phyloP scores from a whole-genome alignment of 1,140 invertebrate genomes.

The Lordiphosa collinella region DNA sequence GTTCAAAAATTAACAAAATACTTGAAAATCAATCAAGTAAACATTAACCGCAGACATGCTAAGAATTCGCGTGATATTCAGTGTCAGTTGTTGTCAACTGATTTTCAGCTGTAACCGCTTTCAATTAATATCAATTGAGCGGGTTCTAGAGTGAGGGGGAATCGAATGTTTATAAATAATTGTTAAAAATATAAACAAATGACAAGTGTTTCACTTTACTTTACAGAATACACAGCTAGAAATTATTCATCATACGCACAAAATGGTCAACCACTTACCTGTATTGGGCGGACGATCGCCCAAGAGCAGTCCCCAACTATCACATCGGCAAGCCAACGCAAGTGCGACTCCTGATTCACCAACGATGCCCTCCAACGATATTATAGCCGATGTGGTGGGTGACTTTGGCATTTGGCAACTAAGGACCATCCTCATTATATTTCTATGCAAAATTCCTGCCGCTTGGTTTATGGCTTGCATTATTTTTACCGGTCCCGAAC shows the following conservation, averaged over 20 bases:
- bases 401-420: slow-evolving; percentile 80
- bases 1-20: not conserved
- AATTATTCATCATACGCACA: not conserved
- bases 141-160: not conserved
- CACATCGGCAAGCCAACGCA: slow-evolving; percentile 13
- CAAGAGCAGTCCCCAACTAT: slow-evolving; percentile 31
- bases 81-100: slow-evolving; percentile 43
- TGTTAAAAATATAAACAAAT: not conserved
- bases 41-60: slow-evolving; percentile 45
- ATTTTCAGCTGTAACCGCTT: slow-evolving; percentile 53
- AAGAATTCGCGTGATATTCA: slow-evolving; percentile 54
- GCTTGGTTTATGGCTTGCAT: slow-evolving; percentile 81
- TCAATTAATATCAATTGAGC: slow-evolving; percentile 65
- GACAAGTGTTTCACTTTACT: slow-evolving; percentile 8
- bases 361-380: slow-evolving; percentile 38
- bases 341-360: slow-evolving; percentile 14
- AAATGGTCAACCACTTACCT: slow-evolving; percentile 48
- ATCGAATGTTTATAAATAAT: slow-evolving; percentile 23
- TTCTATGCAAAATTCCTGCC: slow-evolving; percentile 79
- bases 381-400: slow-evolving; percentile 71
- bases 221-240: slow-evolving; percentile 45
- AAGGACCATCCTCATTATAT: slow-evolving; percentile 78
- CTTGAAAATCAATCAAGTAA: slow-evolving; percentile 33
- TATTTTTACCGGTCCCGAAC: slow-evolving; percentile 74
- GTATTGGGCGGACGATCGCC: slow-evolving; percentile 20